Evolutionary conservation across 2,797 vertebrate species (phyloP), one percentile per base, ranked within the genome.

Genomic region (Chrosomus eos): DNA sequence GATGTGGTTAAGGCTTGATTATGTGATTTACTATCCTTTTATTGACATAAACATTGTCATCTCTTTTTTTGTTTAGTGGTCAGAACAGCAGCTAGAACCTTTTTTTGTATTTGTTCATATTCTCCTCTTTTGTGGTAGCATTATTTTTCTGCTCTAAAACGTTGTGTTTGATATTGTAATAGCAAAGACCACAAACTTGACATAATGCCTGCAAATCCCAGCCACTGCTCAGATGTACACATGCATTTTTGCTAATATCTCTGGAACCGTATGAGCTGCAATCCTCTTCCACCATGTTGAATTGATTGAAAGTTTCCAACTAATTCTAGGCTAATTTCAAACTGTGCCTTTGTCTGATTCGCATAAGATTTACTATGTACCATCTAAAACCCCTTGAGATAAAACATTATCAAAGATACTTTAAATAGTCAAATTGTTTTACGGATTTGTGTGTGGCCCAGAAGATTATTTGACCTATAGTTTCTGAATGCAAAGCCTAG

Each of bases 11-110:
- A 33, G 38, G 26, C 26, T n/a, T 43, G 74, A 60, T 84, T 78
- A 45, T 23, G 78, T n/a, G 64, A 60, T 84, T 84, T 76, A 33
- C 75, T 43, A 45, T 16, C 19, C 8, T 58, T 38, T 71, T 71
- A 60, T 77, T 31, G 64, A 70, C 28, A 16, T 82, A 45, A 78
- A 45, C 26, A 45, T 23, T 77, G 66, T 43, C 45, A 19, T 45
- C 4, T 16, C 48, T 66, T 23, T 67, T 75, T 62, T 83, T 38
- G 28, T 51, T 43, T 13, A 4, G 33, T 40, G 31, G 16, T 70
- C 43, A 53, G 2, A 53, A 31, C 13, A 26, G 23, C 4, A 14
- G 3, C 53, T 38, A 16, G 36, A 75, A 76, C 2, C 13, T 36
- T 38, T 76, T 51, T 58, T 36, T 76, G 14, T 18, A 58, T 48